Evolutionary conservation across 2,888 invertebrate species (phyloP).

Genomic region (Drosophila ezoana): DNA sequence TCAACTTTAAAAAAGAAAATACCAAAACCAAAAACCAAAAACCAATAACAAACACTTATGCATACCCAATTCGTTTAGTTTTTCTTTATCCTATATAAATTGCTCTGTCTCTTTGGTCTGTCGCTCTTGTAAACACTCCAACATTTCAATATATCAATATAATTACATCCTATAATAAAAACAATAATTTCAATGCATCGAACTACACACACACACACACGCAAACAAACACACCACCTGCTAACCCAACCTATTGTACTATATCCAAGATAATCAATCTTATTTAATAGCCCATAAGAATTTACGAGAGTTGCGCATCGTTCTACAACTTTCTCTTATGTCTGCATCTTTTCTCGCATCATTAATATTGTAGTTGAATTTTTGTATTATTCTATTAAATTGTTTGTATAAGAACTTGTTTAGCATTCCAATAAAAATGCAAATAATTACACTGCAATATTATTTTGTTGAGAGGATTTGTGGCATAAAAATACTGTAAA

Average conservation of each 20-base stretch:
- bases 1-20: slow-evolving; percentile 56
- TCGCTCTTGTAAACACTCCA: slow-evolving; percentile 61
- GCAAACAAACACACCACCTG: slow-evolving; percentile 10
- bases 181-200: slow-evolving; percentile 39
- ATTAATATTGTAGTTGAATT: slow-evolving; percentile 82
- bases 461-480: slow-evolving; percentile 76
- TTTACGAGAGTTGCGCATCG: slow-evolving; percentile 24
- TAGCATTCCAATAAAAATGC: slow-evolving; percentile 31
- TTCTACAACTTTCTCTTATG: slow-evolving; percentile 42
- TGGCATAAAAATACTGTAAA: slow-evolving; percentile 43
- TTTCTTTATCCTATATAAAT: slow-evolving; percentile 48
- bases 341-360: slow-evolving; percentile 79
- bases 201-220: slow-evolving; percentile 22
- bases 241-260: slow-evolving; percentile 19
- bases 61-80: slow-evolving; percentile 56
- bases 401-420: slow-evolving; percentile 32
- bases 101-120: slow-evolving; percentile 66
- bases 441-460: slow-evolving; percentile 80
- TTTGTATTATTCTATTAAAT: slow-evolving; percentile 59
- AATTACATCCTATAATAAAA: slow-evolving; percentile 23
- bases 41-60: slow-evolving; percentile 52
- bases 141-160: slow-evolving; percentile 38
- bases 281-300: slow-evolving; percentile 25
- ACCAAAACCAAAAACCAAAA: slow-evolving; percentile 47
- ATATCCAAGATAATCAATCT: slow-evolving; percentile 31